These are phyloP conservation scores for Glaucopsyche alexis DNA, from an alignment of 2,888 invertebrate species.

Conservation along the genomic window DNA sequence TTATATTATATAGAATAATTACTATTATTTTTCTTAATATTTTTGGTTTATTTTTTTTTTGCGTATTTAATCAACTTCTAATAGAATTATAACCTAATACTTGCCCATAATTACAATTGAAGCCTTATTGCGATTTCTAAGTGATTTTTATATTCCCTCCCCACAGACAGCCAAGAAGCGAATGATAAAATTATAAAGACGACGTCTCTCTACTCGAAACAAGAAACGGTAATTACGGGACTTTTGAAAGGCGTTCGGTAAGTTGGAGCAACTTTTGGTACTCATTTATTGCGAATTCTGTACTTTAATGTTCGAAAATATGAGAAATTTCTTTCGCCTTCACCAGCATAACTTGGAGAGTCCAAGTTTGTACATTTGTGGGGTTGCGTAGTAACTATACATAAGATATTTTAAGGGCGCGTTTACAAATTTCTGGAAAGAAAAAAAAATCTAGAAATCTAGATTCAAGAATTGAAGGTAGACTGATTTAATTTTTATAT, in stretches of 20 bases:
- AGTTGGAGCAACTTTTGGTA: conserved; percentile 32
- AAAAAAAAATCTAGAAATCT: too few species aligned
- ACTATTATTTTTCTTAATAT: too few species aligned
- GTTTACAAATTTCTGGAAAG: neutral
- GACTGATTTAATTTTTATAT: too few species aligned
- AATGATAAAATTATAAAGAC: conserved; percentile 71
- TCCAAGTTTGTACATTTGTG: neutral
- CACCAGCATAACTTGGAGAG: neutral
- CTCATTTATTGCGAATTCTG: conserved; percentile 21
- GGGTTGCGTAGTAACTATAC: neutral
- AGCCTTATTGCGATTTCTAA: neutral
- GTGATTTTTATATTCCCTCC: conserved; percentile 18
- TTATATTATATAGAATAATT: too few species aligned
- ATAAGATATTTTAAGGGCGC: neutral
- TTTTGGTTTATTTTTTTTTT: too few species aligned
- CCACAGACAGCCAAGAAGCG: conserved; percentile 61
- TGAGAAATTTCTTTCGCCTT: neutral
- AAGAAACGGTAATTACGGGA: conserved; percentile 67
- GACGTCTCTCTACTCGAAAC: conserved; percentile 67
- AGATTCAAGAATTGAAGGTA: neutral
- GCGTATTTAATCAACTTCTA: too few species aligned
- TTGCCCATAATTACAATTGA: too few species aligned
- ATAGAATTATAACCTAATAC: too few species aligned
- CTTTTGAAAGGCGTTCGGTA: conserved; percentile 80
- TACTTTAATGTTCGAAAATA: conserved; percentile 2